These are phyloP conservation scores for Scolanthus callimorphus DNA, from an alignment of 92 coral and sea anemone species.

Conservation along the genomic window DNA sequence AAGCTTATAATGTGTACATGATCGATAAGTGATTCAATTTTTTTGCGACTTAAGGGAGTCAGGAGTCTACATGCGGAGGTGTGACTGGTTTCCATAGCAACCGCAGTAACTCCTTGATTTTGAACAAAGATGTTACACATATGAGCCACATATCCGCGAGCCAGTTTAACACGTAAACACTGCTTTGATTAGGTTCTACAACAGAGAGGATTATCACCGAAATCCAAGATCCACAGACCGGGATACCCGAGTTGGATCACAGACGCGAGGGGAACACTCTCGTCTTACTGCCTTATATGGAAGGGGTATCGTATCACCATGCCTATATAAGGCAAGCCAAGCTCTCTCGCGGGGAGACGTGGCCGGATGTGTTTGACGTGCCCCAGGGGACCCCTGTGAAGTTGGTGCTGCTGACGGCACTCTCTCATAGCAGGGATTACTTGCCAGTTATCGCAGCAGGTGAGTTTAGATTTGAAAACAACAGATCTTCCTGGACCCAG, in stretches of 20 bases:
- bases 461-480: background rate
- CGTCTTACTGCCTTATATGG: slow-evolving; percentile 72
- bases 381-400: slow-evolving; percentile 60
- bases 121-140: too few relatives aligned
- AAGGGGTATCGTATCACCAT: slow-evolving; percentile 82
- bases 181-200: slow-evolving; percentile 70
- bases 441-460: slow-evolving; percentile 92
- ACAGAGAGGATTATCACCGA: slow-evolving; percentile 87
- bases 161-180: too few relatives aligned
- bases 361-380: slow-evolving; percentile 73
- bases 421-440: slow-evolving; percentile 90
- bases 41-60: too few relatives aligned
- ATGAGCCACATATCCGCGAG: too few relatives aligned
- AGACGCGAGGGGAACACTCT: slow-evolving; percentile 76
- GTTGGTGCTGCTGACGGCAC: slow-evolving; percentile 72
- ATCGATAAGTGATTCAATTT: too few relatives aligned
- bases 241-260: slow-evolving; percentile 51
- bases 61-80: too few relatives aligned
- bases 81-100: too few relatives aligned
- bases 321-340: slow-evolving; percentile 73
- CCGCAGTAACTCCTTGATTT: too few relatives aligned
- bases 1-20: too few relatives aligned
- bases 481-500: background rate
- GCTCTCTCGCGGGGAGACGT: slow-evolving; percentile 49
- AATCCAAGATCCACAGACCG: slow-evolving; percentile 23